A percentile compares a stretch with the other conserved stretches of the same genome.
Evolutionary conservation across 2,888 invertebrate species (phyloP).

Genomic region (Caenorhabditis angaria): DNA sequence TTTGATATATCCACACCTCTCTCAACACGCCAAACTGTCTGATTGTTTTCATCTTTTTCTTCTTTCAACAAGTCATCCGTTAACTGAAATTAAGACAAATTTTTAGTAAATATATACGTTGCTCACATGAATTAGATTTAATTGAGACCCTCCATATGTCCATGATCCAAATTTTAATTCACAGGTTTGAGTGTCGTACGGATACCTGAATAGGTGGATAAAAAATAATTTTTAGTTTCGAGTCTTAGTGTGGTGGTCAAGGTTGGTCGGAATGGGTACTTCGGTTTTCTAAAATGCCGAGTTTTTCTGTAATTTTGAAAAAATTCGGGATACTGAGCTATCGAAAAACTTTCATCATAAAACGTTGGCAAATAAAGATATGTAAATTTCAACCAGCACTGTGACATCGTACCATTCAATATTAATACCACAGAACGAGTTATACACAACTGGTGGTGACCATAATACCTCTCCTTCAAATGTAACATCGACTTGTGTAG

Average conservation of each 20-base stretch:
- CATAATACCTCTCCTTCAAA: constrained; percentile 61
- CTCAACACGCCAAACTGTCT: constrained; percentile 50
- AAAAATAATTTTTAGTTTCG: no score
- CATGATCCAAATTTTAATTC: constrained; percentile 71
- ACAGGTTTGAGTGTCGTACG: constrained; percentile 70
- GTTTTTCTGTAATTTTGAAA: background rate
- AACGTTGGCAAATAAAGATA: no score
- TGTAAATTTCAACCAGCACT: no score
- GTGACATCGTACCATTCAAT: constrained; percentile 64
- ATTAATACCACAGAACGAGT: constrained; percentile 70
- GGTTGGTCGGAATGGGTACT: no score
- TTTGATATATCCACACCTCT: constrained; percentile 66
- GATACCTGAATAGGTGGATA: constrained; percentile 65
- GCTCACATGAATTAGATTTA: constrained; percentile 68
- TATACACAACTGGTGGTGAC: constrained; percentile 68
- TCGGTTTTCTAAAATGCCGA: background rate
- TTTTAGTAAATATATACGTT: background rate
- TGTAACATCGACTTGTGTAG: constrained; percentile 65
- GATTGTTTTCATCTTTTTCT: constrained; percentile 29
- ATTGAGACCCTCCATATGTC: constrained; percentile 70
- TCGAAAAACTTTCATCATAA: background rate
- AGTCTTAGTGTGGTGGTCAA: no score
- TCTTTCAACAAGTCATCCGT: constrained; percentile 46
- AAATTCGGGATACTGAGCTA: no score
- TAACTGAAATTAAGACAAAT: constrained; percentile 35